A percentile compares a stretch with the other conserved stretches of the same genome.
Conservation (phyloP, 2,888 invertebrate species). For the Epirrhoe alternata region DNA sequence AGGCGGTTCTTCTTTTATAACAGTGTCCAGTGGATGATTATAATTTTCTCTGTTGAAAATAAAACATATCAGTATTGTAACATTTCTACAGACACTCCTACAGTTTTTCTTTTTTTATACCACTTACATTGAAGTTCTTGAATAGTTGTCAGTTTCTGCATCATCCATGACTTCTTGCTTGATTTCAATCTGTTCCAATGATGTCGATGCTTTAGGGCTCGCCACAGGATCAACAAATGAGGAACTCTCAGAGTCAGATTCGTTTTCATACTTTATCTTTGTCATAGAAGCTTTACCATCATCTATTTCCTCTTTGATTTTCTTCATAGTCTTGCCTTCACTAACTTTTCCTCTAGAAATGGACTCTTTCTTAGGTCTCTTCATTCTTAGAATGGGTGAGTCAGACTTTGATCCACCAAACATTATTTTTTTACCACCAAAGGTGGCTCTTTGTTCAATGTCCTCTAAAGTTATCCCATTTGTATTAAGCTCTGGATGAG, state of each 20-base stretch:
- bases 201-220: conserved; percentile 72
- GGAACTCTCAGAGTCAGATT: conserved; percentile 81
- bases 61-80: background rate
- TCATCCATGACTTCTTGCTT: conserved; percentile 70
- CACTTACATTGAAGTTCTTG: conserved; percentile 63
- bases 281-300: conserved; percentile 71
- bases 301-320: conserved; percentile 71
- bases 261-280: conserved; percentile 67
- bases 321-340: conserved; percentile 57
- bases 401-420: conserved; percentile 75
- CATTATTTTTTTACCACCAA: conserved; percentile 82
- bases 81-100: background rate
- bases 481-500: conserved; percentile 91
- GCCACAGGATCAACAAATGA: conserved; percentile 75
- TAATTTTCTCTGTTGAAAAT: conserved; percentile 23
- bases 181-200: conserved; percentile 64
- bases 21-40: conserved; percentile 33
- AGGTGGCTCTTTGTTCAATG: conserved; percentile 82
- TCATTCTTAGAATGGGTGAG: conserved; percentile 63
- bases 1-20: conserved; percentile 73
- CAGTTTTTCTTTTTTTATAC: conserved; percentile 10
- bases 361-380: conserved; percentile 67
- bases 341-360: conserved; percentile 60
- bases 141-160: conserved; percentile 51
- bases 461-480: conserved; percentile 89